phyloP scores from a whole-genome alignment of 1,140 invertebrate genomes.

The honey bee (Apis mellifera) region Amel_HAv3.1 CM009942.2:5772501-5773000 shows the following conservation, averaged over 20 bases:
- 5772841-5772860: conserved; percentile 4
- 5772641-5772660: not conserved
- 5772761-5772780: too few relatives aligned
- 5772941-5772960: not conserved
- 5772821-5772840: conserved; percentile 40
- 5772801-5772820: conserved; percentile 33
- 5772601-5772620: not conserved
- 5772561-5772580: not conserved
- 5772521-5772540: too few relatives aligned
- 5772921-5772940: not conserved
- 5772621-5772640: not conserved
- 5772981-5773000: conserved; percentile 11
- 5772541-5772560: not conserved
- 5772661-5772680: not conserved
- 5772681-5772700: not conserved
- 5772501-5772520: too few relatives aligned
- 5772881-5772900: conserved; percentile 10
- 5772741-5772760: not conserved
- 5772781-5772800: conserved; percentile 10
- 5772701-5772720: conserved; percentile 19
- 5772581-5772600: not conserved
- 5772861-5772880: not conserved
- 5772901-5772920: conserved; percentile 31
- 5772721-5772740: not conserved
- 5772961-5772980: conserved; percentile 29